Evolutionary conservation across 2,888 invertebrate species (phyloP), one percentile per base, ranked within the genome.

Genomic region (Cyaniris semiargus): DNA sequence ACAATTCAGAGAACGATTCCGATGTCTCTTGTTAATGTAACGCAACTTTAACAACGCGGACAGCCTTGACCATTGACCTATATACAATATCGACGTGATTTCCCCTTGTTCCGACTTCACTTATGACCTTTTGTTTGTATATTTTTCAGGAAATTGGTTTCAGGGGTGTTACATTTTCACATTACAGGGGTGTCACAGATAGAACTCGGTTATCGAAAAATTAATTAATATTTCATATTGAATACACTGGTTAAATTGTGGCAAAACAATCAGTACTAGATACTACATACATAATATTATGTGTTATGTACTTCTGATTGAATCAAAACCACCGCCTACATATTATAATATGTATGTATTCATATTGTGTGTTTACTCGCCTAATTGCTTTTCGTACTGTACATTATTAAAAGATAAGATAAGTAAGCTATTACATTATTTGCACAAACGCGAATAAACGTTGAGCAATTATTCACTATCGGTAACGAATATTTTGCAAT

Each of bases 61-160:
- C 53, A 53, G 53, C 85, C 85, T 85, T 85, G 85, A 85, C 82
- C 84, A 82, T 79, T 84, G 84, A 85, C 85, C 85, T 81, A 85
- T 81, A 76, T 79, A 78, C 77, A 77, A 79, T 48, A 77, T 78
- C 75, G 71, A 76, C 75, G 48, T 48, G 27, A 76, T 70, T 76
- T n/a, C 44, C 23, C 23, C 13, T 75, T 34, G 18, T 38, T 23
- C 23, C 60, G 10, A 23, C 60, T 23, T 60, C 60, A 23, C 8
- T 60, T 21, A 66, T 66, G 13, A 27, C 23, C 27, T 66, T 23
- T 66, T 66, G 10, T 21, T 53, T 5, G 5, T 53, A 18, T 44
- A 53, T 5, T 53, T 18, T 53, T 53, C 53, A 18, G 53, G 53
- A 53, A 53, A 53, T 53, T 53, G 18, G 53, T 53, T 5, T 1